phyloP scores from a whole-genome alignment of 2,113 vertebrate genomes.

The Psophia crepitans region DNA sequence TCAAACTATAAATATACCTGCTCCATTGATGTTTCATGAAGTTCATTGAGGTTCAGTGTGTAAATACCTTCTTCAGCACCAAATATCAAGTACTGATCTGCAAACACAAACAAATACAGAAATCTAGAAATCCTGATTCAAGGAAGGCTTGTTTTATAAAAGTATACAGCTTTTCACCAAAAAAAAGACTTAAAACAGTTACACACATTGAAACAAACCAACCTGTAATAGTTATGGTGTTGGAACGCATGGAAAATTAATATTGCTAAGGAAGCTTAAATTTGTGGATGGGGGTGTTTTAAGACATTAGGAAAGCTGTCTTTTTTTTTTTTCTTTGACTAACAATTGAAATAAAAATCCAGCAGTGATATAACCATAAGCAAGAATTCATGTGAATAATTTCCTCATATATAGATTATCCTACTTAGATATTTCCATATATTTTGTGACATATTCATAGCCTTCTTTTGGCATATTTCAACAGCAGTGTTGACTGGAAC shows the following conservation, averaged over 20 bases:
- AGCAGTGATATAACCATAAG: background rate
- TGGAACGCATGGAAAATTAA: background rate
- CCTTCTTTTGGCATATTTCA: background rate
- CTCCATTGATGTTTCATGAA: conserved; percentile 98
- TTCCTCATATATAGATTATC: background rate
- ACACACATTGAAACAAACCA: background rate
- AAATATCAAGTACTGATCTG: conserved; percentile 99
- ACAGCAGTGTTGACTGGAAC: background rate
- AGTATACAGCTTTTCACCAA: background rate
- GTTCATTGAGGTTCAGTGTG: conserved; percentile 96
- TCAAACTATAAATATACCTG: conserved; percentile 77
- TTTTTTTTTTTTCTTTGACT: background rate
- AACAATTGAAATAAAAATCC: background rate
- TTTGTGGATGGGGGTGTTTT: background rate
- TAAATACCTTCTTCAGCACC: conserved; percentile 98
- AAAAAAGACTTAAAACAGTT: background rate
- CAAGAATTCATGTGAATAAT: background rate
- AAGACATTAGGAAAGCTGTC: background rate
- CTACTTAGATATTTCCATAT: background rate
- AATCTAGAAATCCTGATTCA: background rate
- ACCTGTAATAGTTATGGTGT: fast-evolving
- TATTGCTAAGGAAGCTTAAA: background rate
- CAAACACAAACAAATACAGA: conserved; percentile 29
- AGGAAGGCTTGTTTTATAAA: background rate
- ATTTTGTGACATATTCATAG: background rate